phyloP scores from a whole-genome alignment of 2,797 vertebrate genomes.

The Phyllotis vaccarum region DNA sequence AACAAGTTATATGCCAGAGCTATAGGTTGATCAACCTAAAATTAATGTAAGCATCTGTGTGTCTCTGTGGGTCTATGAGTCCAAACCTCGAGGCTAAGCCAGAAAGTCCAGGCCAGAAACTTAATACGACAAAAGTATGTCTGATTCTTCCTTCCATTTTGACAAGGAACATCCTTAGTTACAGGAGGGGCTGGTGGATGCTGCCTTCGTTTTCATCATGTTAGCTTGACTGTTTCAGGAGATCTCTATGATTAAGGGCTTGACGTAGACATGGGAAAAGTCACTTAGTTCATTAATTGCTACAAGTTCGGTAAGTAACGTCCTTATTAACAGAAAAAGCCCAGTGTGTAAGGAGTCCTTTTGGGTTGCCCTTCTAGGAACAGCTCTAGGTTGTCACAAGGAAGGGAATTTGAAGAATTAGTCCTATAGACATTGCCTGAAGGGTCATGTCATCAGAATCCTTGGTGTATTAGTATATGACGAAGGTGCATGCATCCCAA shows the following conservation, averaged over 20 bases:
- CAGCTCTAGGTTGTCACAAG: constrained; percentile 87
- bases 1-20: too few species aligned
- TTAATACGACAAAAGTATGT: constrained; percentile 90
- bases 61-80: too few species aligned
- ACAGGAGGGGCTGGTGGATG: constrained; percentile 71
- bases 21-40: too few species aligned
- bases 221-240: constrained; percentile 85
- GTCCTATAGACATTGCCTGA: constrained; percentile 96
- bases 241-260: constrained; percentile 91
- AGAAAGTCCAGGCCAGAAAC: too few species aligned
- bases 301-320: constrained; percentile 97
- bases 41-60: too few species aligned
- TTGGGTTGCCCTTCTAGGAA: constrained; percentile 86
- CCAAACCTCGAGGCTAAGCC: too few species aligned
- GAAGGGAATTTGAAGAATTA: constrained; percentile 92
- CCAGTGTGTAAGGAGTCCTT: constrained; percentile 90
- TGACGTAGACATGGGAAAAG: constrained; percentile 96
- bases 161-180: constrained; percentile 75
- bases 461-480: constrained; percentile 92
- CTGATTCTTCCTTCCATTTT: constrained; percentile 92
- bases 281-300: constrained; percentile 99
- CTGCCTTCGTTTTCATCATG: constrained; percentile 87
- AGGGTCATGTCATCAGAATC: constrained; percentile 93
- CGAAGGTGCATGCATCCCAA: constrained; percentile 99
- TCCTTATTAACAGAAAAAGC: constrained; percentile 93